These are phyloP conservation scores for Dicentrarchus labrax DNA, from an alignment of 2,113 vertebrate genomes.

Conservation along the genomic window DNA sequence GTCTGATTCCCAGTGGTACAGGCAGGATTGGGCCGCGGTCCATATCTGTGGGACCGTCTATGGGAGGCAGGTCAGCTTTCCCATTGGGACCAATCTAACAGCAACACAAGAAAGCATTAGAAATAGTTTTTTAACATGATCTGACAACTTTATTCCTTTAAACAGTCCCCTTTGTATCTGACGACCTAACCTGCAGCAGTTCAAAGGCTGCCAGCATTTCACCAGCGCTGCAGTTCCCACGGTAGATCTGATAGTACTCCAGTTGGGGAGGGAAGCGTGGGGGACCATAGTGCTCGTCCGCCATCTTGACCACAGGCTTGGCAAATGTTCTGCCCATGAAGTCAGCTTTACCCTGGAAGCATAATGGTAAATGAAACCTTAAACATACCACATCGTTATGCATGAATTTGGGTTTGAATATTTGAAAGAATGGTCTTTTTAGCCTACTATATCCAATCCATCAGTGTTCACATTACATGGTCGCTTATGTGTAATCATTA, in stretches of 20 bases:
- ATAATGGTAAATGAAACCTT: neutral
- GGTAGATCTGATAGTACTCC: conserved; percentile 98
- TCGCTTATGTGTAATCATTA: neutral
- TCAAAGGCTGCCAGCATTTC: conserved; percentile 98
- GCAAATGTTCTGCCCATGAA: conserved; percentile 98
- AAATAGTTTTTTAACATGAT: neutral
- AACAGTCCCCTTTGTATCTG: neutral
- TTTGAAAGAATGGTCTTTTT: conserved; percentile 43
- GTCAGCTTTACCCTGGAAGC: conserved; percentile 92
- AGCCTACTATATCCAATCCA: conserved; percentile 11
- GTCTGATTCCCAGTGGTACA: conserved; percentile 93
- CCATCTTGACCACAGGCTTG: conserved; percentile 97
- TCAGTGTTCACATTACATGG: conserved; percentile 1
- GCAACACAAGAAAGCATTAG: neutral
- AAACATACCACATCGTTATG: neutral
- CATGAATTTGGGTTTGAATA: conserved; percentile 9
- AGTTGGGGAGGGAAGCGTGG: conserved; percentile 95
- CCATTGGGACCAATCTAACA: conserved; percentile 92
- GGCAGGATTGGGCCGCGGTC: conserved; percentile 95
- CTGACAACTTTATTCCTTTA: neutral
- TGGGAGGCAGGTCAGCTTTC: conserved; percentile 91
- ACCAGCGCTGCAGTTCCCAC: conserved; percentile 92
- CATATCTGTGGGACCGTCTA: conserved; percentile 90
- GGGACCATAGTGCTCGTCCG: conserved; percentile 90
- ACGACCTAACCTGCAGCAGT: conserved; percentile 90